Evolutionary conservation across 1,140 invertebrate species (phyloP), one percentile per base, ranked within the genome.

Genomic region (Drosophila obscura): DNA sequence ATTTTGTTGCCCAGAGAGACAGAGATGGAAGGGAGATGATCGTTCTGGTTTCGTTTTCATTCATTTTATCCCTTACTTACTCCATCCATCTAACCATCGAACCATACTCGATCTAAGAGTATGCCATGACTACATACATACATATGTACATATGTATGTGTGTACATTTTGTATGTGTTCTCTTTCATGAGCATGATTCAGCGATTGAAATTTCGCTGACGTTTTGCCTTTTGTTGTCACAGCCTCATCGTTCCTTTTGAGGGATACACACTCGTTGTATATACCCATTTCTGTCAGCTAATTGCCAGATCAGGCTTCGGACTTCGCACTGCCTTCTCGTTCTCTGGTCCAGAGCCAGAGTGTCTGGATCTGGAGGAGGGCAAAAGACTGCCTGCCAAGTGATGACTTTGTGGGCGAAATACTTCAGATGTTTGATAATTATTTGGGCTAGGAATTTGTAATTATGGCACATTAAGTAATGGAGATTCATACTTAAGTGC

Each of bases 331-430:
- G 22, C 26, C 26, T 7, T 7, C 26, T 28, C 0, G 6, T 7
- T 73, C 69, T 69, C 63, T n/a, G 64, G 50, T 28, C 24, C 51
- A 15, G 22, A 50, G 59, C 35, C 39, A 41, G 60, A 68, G 41
- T 7, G 28, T 7, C 6, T 28, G 28, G 28, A 28, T 7, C 28
- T 31, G 6, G 28, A 31, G 31, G 8, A 31, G 31, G 31, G 31
- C 8, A 52, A 51, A 68, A 67, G 50, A 19, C 19, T 19, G 19
- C 19, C 41, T 39, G 28, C 31, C 66, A 58, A 69, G 66, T 69
- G 64, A 68, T 68, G 66, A 69, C 66, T 69, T 69, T 69, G 66
- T 69, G 57, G 64, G 66, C 66, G 35, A 68, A 69, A 69, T 69
- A 51, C 68, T 65, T 69, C 31, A 31, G 50, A 68, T 58, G 22